Evolutionary conservation across 1,140 invertebrate species (phyloP).

Genomic region (Hylaeus volcanicus): DNA sequence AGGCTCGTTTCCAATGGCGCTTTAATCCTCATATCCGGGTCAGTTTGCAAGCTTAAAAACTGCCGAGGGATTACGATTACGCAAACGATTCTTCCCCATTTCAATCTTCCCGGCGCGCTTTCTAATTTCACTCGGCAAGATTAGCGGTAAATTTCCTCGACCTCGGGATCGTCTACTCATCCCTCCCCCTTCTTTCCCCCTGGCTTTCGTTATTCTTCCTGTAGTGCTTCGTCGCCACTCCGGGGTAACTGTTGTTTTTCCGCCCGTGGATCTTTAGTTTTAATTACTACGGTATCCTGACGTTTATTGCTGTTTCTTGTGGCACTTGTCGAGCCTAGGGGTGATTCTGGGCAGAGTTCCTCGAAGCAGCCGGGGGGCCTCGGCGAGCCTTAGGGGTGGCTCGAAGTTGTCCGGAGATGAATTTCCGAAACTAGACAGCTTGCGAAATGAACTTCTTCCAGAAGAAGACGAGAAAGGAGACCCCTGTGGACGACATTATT

Average conservation of each 20-base stretch:
- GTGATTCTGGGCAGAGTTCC: conserved; percentile 64
- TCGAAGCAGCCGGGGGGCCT: conserved; percentile 47
- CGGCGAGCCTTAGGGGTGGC: conserved; percentile 51
- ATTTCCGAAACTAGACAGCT: conserved; percentile 72
- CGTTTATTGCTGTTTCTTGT: conserved; percentile 79
- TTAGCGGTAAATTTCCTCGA: conserved; percentile 40
- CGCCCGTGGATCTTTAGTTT: conserved; percentile 77
- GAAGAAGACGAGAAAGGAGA: conserved; percentile 16
- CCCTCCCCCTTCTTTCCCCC: background rate
- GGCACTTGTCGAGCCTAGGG: conserved; percentile 64
- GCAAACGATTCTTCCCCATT: conserved; percentile 8
- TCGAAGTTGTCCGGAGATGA: conserved; percentile 66
- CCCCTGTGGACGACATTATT: conserved; percentile 47
- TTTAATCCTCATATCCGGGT: conserved; percentile 3
- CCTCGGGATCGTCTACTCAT: conserved; percentile 22
- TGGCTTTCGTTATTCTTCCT: conserved; percentile 53
- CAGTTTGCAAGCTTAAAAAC: background rate
- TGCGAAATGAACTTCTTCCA: conserved; percentile 69
- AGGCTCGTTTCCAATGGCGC: no score
- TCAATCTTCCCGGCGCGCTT: conserved; percentile 41
- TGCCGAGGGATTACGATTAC: conserved; percentile 18
- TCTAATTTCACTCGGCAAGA: conserved; percentile 49
- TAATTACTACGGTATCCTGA: conserved; percentile 77
- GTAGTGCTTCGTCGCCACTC: conserved; percentile 47
- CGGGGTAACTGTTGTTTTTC: conserved; percentile 73